phyloP scores from a whole-genome alignment of 2,888 invertebrate species.

The Rugalucina vietnamica region DNA sequence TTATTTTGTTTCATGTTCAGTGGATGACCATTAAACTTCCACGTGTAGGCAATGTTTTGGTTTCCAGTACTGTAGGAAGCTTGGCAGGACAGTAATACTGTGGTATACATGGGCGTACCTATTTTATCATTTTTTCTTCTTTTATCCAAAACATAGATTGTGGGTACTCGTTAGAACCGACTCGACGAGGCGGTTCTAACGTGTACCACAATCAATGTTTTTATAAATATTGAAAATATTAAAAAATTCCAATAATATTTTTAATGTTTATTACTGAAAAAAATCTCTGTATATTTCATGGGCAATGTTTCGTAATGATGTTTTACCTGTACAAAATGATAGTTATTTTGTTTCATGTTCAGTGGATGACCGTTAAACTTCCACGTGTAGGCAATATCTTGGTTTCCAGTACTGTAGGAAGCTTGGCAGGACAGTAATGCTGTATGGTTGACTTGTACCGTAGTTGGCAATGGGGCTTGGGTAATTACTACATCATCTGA shows the following conservation, averaged over 20 bases:
- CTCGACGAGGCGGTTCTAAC: too few relatives aligned
- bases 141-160: too few relatives aligned
- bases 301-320: neutral
- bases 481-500: slow-evolving; percentile 28
- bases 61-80: slow-evolving; percentile 90
- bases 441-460: slow-evolving; percentile 76
- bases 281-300: too few relatives aligned
- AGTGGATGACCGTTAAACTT: slow-evolving; percentile 88
- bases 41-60: slow-evolving; percentile 95
- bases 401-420: slow-evolving; percentile 88
- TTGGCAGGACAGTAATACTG: slow-evolving; percentile 89
- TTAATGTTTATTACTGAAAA: too few relatives aligned
- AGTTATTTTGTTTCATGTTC: slow-evolving; percentile 21
- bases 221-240: too few relatives aligned
- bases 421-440: slow-evolving; percentile 91
- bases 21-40: slow-evolving; percentile 90
- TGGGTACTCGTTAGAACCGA: too few relatives aligned
- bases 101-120: too few relatives aligned
- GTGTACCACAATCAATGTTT: too few relatives aligned
- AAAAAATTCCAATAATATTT: too few relatives aligned
- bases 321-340: neutral
- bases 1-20: slow-evolving; percentile 45
- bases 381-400: slow-evolving; percentile 97
- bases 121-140: too few relatives aligned
- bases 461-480: slow-evolving; percentile 1